Evolutionary conservation across 1,140 invertebrate genomes (phyloP), one percentile per base, ranked within the genome.

Genomic region (Papilio polytes): DNA sequence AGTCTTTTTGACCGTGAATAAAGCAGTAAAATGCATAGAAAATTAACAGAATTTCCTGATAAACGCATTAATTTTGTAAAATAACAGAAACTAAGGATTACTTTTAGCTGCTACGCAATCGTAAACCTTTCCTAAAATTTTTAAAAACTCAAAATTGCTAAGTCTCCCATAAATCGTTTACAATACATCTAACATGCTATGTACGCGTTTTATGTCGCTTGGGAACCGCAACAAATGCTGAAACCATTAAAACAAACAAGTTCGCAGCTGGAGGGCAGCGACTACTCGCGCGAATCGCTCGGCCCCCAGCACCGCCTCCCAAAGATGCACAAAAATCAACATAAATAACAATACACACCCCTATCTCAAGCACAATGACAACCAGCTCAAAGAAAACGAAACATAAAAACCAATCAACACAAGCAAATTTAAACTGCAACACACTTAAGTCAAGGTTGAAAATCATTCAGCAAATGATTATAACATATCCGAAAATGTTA

Each of bases 331-430:
- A 93, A 91, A 93, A 94, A 93, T 94, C 92, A 94, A 94, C 93
- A 94, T 94, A 94, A 94, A 94, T 94, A 94, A 94, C 92, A 92
- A 92, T 91, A 93, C 91, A 92, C 92, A 94, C 93, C 93, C 93
- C 93, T 92, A 94, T 93, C 92, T 93, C 89, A 91, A 87, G 91
- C 88, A 93, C 89, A 86, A 88, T 90, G 88, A 93, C 91, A 91
- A 44, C 80, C 22, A n/a, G 12, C 46, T 66, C 74, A 41, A 79
- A 20, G 36, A 85, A 88, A 89, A 88, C 44, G 78, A 22, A 77
- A 9, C 81, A 92, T 86, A 44, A 66, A 9, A 59, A 70, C 77
- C 72, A 26, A 41, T 48, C 56, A 83, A 82, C 51, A 48, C 9
- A 44, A 78, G 22, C 1, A 48, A 74, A 90, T 86, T 83, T 18